These are phyloP conservation scores for Myanophis thanlyinensis DNA, from an alignment of 2,113 vertebrate genomes.

Conservation along the genomic window DNA sequence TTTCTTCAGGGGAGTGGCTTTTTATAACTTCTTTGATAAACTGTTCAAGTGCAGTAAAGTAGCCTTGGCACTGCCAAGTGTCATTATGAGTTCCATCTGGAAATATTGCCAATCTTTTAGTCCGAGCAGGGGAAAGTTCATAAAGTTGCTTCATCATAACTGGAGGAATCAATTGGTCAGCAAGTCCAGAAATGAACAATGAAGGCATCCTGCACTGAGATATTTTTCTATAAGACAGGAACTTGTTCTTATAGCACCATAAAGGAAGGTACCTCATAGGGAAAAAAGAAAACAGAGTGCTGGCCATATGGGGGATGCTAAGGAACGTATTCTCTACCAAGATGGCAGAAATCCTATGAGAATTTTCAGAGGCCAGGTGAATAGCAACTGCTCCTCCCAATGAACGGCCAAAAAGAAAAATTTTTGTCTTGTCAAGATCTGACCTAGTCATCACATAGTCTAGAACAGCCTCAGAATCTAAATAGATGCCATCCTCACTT, in stretches of 20 bases:
- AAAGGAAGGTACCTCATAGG: conserved; percentile 94
- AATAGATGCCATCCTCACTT: conserved; percentile 89
- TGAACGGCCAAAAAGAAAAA: conserved; percentile 97
- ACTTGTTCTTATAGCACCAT: conserved; percentile 99
- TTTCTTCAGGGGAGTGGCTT: conserved; percentile 89
- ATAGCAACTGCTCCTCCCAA: conserved; percentile 94
- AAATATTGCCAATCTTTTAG: conserved; percentile 96
- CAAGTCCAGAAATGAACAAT: conserved; percentile 95
- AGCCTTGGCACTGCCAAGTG: conserved; percentile 99
- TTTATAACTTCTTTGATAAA: conserved; percentile 95
- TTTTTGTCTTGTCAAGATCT: conserved; percentile 97
- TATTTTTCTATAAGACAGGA: conserved; percentile 93
- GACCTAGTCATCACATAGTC: conserved; percentile 96
- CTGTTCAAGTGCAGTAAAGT: conserved; percentile 94
- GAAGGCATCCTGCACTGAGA: conserved; percentile 95
- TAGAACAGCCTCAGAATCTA: conserved; percentile 92
- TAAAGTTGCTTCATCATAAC: conserved; percentile 99
- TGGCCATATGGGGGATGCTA: conserved; percentile 98
- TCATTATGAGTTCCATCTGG: conserved; percentile 98
- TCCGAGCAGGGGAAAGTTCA: conserved; percentile 94
- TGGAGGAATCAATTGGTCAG: conserved; percentile 97
- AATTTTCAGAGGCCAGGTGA: conserved; percentile 90
- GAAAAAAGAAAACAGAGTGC: conserved; percentile 95
- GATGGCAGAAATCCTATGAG: conserved; percentile 92
- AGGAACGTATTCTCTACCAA: conserved; percentile 98